Conservation (phyloP, 2,113 vertebrate genomes). For the Anolis sagrei region DNA sequence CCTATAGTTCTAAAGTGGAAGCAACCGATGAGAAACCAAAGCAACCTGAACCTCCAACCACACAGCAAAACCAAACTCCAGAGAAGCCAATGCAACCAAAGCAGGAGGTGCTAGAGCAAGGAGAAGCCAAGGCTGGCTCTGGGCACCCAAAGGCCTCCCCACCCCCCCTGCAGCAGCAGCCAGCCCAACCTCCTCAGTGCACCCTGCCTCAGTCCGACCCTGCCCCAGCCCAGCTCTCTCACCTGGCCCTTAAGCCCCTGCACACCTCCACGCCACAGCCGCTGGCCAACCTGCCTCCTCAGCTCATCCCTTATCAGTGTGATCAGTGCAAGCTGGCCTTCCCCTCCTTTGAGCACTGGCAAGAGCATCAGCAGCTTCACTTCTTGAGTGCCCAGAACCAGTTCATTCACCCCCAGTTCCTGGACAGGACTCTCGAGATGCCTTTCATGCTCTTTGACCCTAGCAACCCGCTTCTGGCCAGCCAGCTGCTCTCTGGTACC, state of each 20-base stretch:
- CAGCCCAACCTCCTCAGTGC: conserved; percentile 81
- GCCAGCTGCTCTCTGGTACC: conserved; percentile 93
- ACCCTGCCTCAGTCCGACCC: conserved; percentile 89
- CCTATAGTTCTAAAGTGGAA: conserved; percentile 83
- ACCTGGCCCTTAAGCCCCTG: conserved; percentile 89
- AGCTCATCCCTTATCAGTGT: conserved; percentile 97
- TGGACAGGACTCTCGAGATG: conserved; percentile 96
- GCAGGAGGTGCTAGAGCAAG: conserved; percentile 83
- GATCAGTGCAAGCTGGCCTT: conserved; percentile 98
- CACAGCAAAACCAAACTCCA: conserved; percentile 82
- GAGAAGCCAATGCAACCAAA: conserved; percentile 92
- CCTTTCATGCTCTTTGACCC: conserved; percentile 99
- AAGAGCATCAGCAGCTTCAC: conserved; percentile 98
- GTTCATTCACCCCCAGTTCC: conserved; percentile 96
- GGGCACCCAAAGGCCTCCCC: conserved; percentile 84
- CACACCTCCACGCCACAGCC: conserved; percentile 89
- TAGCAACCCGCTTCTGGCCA: conserved; percentile 93
- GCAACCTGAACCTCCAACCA: conserved; percentile 85
- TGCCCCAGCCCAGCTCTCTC: conserved; percentile 88
- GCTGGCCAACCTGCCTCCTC: conserved; percentile 87
- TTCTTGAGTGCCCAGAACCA: conserved; percentile 97
- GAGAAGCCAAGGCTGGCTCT: conserved; percentile 85
- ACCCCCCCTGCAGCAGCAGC: conserved; percentile 87
- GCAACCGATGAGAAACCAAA: conserved; percentile 93
- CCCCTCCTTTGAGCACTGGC: conserved; percentile 98